Evolutionary conservation across 2,113 vertebrate species (phyloP).

Genomic region (Ctenomys sociabilis): DNA sequence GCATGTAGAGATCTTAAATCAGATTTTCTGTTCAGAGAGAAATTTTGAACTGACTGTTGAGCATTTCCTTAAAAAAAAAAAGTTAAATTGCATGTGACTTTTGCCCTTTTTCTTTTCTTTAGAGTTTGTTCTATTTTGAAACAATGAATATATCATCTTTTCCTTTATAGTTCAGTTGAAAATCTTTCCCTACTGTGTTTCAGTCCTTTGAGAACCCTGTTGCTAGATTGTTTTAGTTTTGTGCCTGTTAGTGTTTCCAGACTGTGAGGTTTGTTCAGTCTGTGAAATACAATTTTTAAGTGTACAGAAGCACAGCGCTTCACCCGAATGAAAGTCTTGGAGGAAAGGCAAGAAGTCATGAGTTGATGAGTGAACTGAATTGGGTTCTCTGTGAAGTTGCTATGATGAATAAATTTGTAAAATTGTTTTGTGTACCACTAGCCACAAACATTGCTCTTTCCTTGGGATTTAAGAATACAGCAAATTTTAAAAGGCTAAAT

Average conservation of each 20-base stretch:
- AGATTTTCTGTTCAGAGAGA: constrained; percentile 27
- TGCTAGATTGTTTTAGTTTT: constrained; percentile 57
- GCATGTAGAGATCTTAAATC: constrained; percentile 13
- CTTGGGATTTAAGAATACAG: constrained; percentile 65
- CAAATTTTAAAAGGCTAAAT: constrained; percentile 64
- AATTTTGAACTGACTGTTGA: constrained; percentile 22
- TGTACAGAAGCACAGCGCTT: constrained; percentile 54
- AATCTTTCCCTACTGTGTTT: constrained; percentile 24
- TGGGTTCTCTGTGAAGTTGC: constrained; percentile 77
- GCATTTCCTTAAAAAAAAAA: constrained; percentile 15
- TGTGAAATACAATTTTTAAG: constrained; percentile 56
- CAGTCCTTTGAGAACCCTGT: constrained; percentile 60
- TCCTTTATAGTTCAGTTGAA: constrained; percentile 33
- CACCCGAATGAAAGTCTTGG: constrained; percentile 32
- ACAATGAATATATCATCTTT: neutral
- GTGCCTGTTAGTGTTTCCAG: constrained; percentile 45
- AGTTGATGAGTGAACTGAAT: constrained; percentile 59
- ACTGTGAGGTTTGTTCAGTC: constrained; percentile 58
- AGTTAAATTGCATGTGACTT: neutral
- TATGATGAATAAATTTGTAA: constrained; percentile 70
- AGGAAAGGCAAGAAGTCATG: constrained; percentile 29
- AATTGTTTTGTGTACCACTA: constrained; percentile 58
- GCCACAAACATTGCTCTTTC: constrained; percentile 64
- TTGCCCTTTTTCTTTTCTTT: neutral
- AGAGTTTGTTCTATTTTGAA: constrained; percentile 21